Evolutionary conservation across 2,888 invertebrate genomes (phyloP), one percentile per base, ranked within the genome.

Genomic region (Pristionchus japonicus): DNA sequence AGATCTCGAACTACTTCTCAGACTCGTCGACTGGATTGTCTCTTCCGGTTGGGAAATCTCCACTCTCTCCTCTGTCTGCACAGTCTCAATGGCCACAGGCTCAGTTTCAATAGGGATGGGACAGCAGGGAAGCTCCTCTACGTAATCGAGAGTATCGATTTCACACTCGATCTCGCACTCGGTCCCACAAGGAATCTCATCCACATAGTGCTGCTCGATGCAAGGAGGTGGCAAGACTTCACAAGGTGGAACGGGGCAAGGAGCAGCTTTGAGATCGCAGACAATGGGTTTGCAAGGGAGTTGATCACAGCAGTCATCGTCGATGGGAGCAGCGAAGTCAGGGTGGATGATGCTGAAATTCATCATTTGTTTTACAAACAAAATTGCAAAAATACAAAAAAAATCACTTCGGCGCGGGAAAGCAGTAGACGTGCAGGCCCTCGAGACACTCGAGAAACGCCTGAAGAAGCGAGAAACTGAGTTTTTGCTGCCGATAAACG

Each of bases 401-500:
- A 34, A 34, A 13, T 13, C 70, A 74, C 70, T 74, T 40, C 31
- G 70, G 70, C 23, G 13, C 34, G 23, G 34, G 70, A 23, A 74
- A 74, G 40, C 70, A 74, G 70, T 40, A 74, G 17, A 40, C 34
- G 3, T 74, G 40, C 9, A 74, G 70, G 34, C 70, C 70, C 31
- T 74, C 70, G 70, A 74, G n/a, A 6, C 70, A 74, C 40, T 74
- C 70, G 70, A 74, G 70, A 9, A 74, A 74, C 23, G 70, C 70
- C 70, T 74, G 40, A 40, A 74, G n/a, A n/a, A n/a, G n/a, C n/a
- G n/a, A n/a, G n/a, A n/a, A 31, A 37, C 15, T 17, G 1, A 9
- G 1, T 31, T 34, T 17, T 67, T 23, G 9, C 1, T 67, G 9
- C 15, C 31, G 3, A 34, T 9, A 40, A 43, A 43, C 6, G n/a